Percentiles rank a stretch among this genome's conserved stretches.
phyloP scores from a whole-genome alignment of 2,797 vertebrate species.

The Brotula barbata region DNA sequence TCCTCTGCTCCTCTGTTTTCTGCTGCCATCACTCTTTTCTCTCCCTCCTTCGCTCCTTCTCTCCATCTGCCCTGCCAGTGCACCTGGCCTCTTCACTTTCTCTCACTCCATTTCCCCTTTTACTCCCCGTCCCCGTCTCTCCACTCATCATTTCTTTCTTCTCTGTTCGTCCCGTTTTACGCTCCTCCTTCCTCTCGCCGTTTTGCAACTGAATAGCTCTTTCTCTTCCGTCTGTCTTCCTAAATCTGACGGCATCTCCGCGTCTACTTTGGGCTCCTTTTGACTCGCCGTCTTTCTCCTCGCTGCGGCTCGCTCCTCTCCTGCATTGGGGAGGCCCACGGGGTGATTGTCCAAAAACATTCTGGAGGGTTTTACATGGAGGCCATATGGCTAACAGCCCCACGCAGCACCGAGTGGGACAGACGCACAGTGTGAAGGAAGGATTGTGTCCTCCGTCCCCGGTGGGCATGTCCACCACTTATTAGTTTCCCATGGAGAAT shows the following conservation, averaged over 20 bases:
- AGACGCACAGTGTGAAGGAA: slow-evolving; percentile 66
- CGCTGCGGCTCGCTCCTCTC: slow-evolving; percentile 3
- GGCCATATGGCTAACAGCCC: slow-evolving; percentile 66
- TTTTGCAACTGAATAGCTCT: slow-evolving; percentile 50
- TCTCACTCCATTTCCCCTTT: slow-evolving; percentile 66
- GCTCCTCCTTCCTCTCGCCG: slow-evolving; percentile 38
- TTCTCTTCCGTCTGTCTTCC: slow-evolving; percentile 39
- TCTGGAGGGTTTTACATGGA: slow-evolving; percentile 45
- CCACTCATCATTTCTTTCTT: slow-evolving; percentile 52
- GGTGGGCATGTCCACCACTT: slow-evolving; percentile 63
- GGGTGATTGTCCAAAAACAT: slow-evolving; percentile 46
- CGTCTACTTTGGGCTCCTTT: slow-evolving; percentile 23
- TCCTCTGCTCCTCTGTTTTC: slow-evolving; percentile 53
- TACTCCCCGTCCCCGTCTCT: slow-evolving; percentile 31
- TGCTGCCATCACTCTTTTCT: neutral
- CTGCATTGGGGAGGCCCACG: slow-evolving; percentile 24
- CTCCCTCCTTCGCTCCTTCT: slow-evolving; percentile 56
- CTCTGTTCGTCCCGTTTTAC: slow-evolving; percentile 15
- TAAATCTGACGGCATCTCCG: slow-evolving; percentile 33
- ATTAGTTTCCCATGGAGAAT: slow-evolving; percentile 76
- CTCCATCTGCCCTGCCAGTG: slow-evolving; percentile 67
- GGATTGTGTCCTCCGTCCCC: slow-evolving; percentile 56
- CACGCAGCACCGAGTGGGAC: slow-evolving; percentile 46
- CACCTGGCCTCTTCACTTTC: slow-evolving; percentile 73
- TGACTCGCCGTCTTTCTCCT: neutral